Conservation (phyloP, 2,888 invertebrate species). For the Thymelicus acteon region DNA sequence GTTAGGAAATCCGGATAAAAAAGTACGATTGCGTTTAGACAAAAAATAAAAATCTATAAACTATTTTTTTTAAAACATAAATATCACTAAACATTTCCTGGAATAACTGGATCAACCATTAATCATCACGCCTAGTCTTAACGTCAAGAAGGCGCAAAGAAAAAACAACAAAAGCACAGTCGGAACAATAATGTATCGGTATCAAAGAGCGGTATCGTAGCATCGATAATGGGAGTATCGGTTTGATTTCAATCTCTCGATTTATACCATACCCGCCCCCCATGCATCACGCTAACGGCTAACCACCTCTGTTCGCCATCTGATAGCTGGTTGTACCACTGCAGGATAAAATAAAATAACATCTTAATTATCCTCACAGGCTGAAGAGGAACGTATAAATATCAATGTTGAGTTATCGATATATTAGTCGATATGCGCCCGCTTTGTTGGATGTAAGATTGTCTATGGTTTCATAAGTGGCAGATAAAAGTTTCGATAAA, state of each 20-base stretch:
- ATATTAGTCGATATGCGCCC: background rate
- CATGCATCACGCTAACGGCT: conserved; percentile 42
- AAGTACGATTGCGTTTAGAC: too few relatives aligned
- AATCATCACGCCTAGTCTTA: background rate
- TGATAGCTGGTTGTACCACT: background rate
- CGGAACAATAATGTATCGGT: conserved; percentile 32
- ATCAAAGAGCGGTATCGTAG: conserved; percentile 33
- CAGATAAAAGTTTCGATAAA: too few relatives aligned
- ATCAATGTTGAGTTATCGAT: conserved; percentile 2
- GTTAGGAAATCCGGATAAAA: too few relatives aligned
- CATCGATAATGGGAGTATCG: conserved; percentile 32
- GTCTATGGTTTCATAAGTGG: too few relatives aligned
- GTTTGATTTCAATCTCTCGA: conserved; percentile 45
- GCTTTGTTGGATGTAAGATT: background rate
- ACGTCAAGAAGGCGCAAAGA: background rate
- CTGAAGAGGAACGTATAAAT: background rate
- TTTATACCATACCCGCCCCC: conserved; percentile 44
- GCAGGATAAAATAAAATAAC: conserved; percentile 18
- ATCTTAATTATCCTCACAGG: conserved; percentile 23
- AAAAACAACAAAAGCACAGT: background rate
- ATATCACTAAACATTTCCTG: too few relatives aligned
- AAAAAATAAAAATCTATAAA: too few relatives aligned
- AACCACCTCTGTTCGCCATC: conserved; percentile 38
- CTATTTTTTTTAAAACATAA: too few relatives aligned
- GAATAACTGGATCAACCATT: background rate